These are phyloP conservation scores for Ischnura elegans DNA, from an alignment of 2,888 invertebrate species.

Conservation along the genomic window DNA sequence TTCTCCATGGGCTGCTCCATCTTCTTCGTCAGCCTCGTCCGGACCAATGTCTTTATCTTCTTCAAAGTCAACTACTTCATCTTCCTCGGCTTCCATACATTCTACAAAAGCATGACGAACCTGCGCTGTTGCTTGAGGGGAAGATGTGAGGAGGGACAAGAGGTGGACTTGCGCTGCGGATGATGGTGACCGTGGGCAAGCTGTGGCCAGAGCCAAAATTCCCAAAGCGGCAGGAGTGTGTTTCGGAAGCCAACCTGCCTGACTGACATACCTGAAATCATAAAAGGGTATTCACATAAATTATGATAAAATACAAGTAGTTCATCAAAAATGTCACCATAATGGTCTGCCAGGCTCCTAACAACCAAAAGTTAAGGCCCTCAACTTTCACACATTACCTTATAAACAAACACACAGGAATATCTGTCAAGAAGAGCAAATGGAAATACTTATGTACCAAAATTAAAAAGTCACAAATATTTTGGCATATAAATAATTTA, in stretches of 20 bases:
- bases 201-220: slow-evolving; percentile 85
- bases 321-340: too few relatives aligned
- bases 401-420: too few relatives aligned
- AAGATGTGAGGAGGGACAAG: slow-evolving; percentile 82
- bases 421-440: too few relatives aligned
- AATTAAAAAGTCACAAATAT: too few relatives aligned
- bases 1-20: slow-evolving; percentile 74
- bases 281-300: background rate
- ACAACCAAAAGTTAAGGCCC: too few relatives aligned
- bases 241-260: slow-evolving; percentile 83
- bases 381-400: too few relatives aligned
- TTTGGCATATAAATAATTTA: too few relatives aligned
- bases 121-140: slow-evolving; percentile 80
- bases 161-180: slow-evolving; percentile 83
- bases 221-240: slow-evolving; percentile 86
- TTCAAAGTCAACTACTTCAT: slow-evolving; percentile 74
- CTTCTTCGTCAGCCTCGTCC: slow-evolving; percentile 76
- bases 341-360: too few relatives aligned
- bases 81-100: slow-evolving; percentile 85
- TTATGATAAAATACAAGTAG: background rate
- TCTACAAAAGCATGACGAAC: slow-evolving; percentile 93
- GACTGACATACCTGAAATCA: slow-evolving; percentile 82
- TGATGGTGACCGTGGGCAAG: slow-evolving; percentile 79
- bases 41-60: slow-evolving; percentile 75
- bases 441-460: too few relatives aligned